Conservation (phyloP, 2,797 vertebrate genomes). For the Leuciscus waleckii region DNA sequence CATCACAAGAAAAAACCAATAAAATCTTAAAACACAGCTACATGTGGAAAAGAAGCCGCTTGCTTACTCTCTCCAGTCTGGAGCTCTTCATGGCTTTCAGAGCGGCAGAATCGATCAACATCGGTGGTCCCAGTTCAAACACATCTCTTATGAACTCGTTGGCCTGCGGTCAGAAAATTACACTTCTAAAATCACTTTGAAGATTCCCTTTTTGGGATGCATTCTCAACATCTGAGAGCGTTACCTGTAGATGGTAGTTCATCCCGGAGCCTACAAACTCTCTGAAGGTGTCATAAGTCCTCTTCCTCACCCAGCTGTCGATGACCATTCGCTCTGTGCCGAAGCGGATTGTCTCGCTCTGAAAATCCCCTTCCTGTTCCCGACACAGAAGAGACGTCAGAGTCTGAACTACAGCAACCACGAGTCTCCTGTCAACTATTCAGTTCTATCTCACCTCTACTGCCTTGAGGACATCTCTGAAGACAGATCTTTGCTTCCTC, state of each 20-base stretch:
- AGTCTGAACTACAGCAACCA: neutral
- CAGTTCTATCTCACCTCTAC: conserved; percentile 85
- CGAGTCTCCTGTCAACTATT: neutral
- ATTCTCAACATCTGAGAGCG: neutral
- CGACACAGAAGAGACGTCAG: conserved; percentile 11
- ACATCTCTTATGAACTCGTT: conserved; percentile 97
- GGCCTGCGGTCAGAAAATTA: conserved; percentile 74
- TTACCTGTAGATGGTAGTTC: conserved; percentile 96
- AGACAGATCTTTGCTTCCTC: conserved; percentile 95
- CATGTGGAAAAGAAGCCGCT: neutral
- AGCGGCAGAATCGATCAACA: conserved; percentile 89
- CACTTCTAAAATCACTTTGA: no score
- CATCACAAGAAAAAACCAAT: neutral
- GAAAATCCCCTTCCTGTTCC: conserved; percentile 90
- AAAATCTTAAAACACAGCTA: neutral
- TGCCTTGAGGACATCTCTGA: conserved; percentile 91
- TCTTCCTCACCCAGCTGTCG: conserved; percentile 95
- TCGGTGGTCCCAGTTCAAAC: conserved; percentile 94
- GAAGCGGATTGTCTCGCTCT: conserved; percentile 92
- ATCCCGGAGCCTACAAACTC: conserved; percentile 95
- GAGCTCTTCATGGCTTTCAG: conserved; percentile 96
- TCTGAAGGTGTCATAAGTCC: conserved; percentile 93
- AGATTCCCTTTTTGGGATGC: no score
- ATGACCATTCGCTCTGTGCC: conserved; percentile 96
- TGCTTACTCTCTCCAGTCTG: conserved; percentile 91